Conservation (phyloP, 1,140 invertebrate genomes). For the Muscidifurax raptorellus region DNA sequence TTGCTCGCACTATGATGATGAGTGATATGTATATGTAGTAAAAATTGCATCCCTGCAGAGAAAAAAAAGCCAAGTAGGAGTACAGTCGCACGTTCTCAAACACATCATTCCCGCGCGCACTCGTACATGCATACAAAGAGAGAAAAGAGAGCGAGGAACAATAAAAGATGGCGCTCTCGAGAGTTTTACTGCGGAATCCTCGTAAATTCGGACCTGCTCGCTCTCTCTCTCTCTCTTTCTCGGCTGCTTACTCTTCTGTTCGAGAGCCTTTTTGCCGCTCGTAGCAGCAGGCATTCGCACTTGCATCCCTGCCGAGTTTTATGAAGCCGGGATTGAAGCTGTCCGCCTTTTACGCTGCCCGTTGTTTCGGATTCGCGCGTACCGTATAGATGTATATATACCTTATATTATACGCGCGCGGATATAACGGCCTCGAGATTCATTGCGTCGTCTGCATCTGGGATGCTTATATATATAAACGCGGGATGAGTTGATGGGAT, state of each 20-base stretch:
- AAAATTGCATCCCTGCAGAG: too few relatives aligned
- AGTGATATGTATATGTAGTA: too few relatives aligned
- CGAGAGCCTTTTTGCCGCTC: neutral
- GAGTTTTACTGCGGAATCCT: conserved; percentile 59
- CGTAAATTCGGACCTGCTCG: conserved; percentile 61
- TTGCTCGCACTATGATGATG: too few relatives aligned
- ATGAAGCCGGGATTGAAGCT: conserved; percentile 25
- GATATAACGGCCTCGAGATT: neutral
- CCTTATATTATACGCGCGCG: neutral
- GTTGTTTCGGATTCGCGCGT: conserved; percentile 8
- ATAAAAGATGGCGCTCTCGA: conserved; percentile 56
- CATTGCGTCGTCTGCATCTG: neutral
- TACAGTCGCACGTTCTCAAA: too few relatives aligned
- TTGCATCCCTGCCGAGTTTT: neutral
- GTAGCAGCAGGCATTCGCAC: neutral
- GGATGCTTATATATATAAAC: too few relatives aligned
- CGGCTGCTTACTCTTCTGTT: neutral
- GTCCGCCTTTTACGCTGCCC: conserved; percentile 4
- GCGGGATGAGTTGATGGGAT: neutral
- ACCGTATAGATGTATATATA: neutral
- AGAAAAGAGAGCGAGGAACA: conserved; percentile 15
- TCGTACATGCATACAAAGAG: neutral
- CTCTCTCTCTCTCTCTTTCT: conserved; percentile 34
- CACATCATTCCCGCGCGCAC: too few relatives aligned
- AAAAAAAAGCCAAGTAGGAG: too few relatives aligned